Conservation (phyloP, 2,113 vertebrate species). For the Vimba vimba region DNA sequence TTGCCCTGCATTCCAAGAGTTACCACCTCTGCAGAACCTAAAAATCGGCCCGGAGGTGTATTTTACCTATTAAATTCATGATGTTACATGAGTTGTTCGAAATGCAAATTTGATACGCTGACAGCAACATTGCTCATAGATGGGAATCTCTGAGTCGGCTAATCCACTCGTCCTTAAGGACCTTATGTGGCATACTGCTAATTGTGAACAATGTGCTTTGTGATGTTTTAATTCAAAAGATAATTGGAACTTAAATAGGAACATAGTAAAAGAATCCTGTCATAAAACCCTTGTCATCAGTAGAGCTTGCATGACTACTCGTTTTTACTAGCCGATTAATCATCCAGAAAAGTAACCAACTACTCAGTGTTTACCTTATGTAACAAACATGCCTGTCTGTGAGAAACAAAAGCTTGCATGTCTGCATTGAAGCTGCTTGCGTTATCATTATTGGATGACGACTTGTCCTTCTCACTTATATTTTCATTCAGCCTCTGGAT, state of each 20-base stretch:
- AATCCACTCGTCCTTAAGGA: constrained; percentile 1
- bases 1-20: constrained; percentile 10
- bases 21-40: constrained; percentile 1
- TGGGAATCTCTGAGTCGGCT: background rate
- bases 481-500: background rate
- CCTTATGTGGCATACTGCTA: background rate
- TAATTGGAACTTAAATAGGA: background rate
- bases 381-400: background rate
- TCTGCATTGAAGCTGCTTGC: background rate
- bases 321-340: background rate
- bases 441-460: background rate
- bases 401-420: background rate
- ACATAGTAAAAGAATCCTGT: background rate
- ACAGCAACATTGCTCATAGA: background rate
- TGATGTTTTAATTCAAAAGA: constrained; percentile 1
- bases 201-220: background rate
- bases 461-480: constrained; percentile 10
- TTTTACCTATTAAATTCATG: constrained; percentile 13
- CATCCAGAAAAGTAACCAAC: background rate
- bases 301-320: background rate
- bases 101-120: constrained; percentile 16
- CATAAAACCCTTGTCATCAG: background rate
- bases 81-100: background rate
- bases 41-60: constrained; percentile 7
- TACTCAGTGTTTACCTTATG: constrained; percentile 3